These are phyloP conservation scores for Galeopterus variegatus DNA, from an alignment of 2,113 vertebrate genomes.

Conservation along the genomic window DNA sequence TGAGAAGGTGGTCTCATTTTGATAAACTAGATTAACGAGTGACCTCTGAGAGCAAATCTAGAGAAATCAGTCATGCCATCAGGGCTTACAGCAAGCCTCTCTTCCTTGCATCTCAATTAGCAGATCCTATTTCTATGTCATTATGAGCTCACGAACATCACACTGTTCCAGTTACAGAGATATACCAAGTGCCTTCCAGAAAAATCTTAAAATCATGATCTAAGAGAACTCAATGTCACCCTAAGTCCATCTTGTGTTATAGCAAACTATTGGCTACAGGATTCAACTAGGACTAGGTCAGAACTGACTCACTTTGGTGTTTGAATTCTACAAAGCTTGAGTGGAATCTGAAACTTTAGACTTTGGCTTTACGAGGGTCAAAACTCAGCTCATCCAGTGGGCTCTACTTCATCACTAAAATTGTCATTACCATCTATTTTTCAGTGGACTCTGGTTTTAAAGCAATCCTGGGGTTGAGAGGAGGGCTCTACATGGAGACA, in stretches of 20 bases:
- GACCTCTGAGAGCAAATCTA: not conserved
- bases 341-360: not conserved
- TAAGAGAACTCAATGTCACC: not conserved
- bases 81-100: not conserved
- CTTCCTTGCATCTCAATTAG: not conserved
- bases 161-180: not conserved
- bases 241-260: not conserved
- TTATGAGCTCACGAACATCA: not conserved
- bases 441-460: not conserved
- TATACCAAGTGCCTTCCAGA: not conserved
- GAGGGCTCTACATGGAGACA: not conserved
- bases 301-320: not conserved
- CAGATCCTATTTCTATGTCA: not conserved
- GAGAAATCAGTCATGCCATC: not conserved
- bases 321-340: not conserved
- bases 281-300: not conserved
- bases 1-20: not conserved
- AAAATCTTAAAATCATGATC: not conserved
- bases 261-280: not conserved
- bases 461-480: not conserved
- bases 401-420: not conserved
- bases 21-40: not conserved
- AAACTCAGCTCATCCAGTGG: conserved; percentile 25
- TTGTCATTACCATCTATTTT: not conserved
- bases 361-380: not conserved